Evolutionary conservation across 2,113 vertebrate genomes (phyloP), one percentile per base, ranked within the genome.

Genomic region (Gavia stellata): DNA sequence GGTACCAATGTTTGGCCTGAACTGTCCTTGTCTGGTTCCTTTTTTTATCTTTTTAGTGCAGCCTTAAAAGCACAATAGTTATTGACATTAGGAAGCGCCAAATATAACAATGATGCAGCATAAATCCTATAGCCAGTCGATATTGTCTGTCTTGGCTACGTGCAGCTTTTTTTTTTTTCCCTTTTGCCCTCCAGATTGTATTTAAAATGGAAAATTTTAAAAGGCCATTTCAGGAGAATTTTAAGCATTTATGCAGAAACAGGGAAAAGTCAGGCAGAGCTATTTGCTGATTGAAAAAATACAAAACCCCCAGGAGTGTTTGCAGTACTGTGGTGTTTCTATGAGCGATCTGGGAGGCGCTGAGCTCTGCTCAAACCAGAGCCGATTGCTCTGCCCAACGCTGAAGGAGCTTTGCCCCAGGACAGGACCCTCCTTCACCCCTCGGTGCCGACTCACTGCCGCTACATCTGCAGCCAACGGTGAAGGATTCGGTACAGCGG

Each of bases 41-140:
- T 94, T 92, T 92, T 95, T 89, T 75, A 68, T 75, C 45, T 85
- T 92, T 77, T 77, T 95, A 95, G 66, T 85, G 66, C 58, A 82
- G 33, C 70, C 77, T 75, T 91, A 78, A 72, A 68, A 92, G 56
- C 10, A 5, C 34, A n/a, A 62, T 19, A 31, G 50, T 29, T 93
- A 58, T 71, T 88, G 80, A 86, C 73, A 66, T 82, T 36, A 79
- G 42, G 77, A 91, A 65, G 40, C 82, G 89, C 81, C 91, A 94
- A 88, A 87, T 92, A 59, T 45, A 95, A 91, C 86, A 95, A 45
- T 94, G 95, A 95, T 88, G 73, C 92, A 90, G 93, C 89, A 86
- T 34, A 89, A 97, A 77, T 44, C 49, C 70, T 31, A 23, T 20
- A 58, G 17, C n/a, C 26, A 31, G 47, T 26, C 59, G 49, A 12